Percentiles rank a stretch among this genome's conserved stretches.
These are phyloP conservation scores for Microtus ochrogaster DNA, from an alignment of 2,113 vertebrate genomes.

Conservation along the genomic window DNA sequence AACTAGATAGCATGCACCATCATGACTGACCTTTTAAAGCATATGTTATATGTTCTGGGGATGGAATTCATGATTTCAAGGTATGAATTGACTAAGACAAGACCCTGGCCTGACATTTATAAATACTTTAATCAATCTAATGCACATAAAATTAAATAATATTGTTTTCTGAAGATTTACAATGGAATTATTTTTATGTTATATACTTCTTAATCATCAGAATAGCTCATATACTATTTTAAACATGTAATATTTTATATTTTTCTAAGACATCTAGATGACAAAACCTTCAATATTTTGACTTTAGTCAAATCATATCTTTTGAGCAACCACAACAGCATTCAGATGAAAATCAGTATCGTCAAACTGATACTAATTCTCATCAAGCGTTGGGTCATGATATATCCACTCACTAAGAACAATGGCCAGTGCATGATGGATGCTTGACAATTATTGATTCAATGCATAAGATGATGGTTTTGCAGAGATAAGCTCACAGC, in stretches of 20 bases:
- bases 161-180: neutral
- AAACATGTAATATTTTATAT: neutral
- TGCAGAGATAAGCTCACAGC: neutral
- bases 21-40: neutral
- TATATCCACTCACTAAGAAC: neutral
- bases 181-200: neutral
- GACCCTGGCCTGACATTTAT: neutral
- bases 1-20: neutral
- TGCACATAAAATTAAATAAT: neutral
- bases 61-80: neutral
- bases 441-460: neutral
- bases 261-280: neutral
- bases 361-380: neutral
- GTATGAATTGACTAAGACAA: neutral
- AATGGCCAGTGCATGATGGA: neutral
- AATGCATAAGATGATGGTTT: neutral
- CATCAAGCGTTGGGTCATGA: neutral
- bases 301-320: neutral
- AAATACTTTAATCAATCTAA: neutral
- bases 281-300: neutral
- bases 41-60: neutral
- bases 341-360: neutral
- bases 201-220: neutral
- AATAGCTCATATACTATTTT: neutral
- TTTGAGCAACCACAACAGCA: neutral